Evolutionary conservation across 2,797 vertebrate genomes (phyloP).

Genomic region (Scolopax bukidnonensis): DNA sequence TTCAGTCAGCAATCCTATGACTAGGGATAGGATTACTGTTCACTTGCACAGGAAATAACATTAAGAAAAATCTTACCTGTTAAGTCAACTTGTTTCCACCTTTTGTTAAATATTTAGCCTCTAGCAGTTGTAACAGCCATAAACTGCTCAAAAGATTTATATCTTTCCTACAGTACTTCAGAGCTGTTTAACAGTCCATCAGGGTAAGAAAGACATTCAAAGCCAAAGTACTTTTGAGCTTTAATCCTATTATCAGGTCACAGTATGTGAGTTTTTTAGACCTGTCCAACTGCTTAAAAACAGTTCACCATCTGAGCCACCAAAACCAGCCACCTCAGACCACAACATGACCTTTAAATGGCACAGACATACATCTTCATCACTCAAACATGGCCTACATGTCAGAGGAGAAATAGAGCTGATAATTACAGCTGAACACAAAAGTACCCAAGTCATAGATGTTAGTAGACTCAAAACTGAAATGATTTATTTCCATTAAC

Average conservation of each 20-base stretch:
- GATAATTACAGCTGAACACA: not conserved
- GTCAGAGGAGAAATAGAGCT: not conserved
- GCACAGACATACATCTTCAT: not conserved
- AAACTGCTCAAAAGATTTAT: not conserved
- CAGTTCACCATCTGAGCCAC: not conserved
- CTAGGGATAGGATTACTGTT: not conserved
- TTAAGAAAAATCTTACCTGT: not conserved
- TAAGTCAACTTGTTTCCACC: not conserved
- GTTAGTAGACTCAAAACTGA: not conserved
- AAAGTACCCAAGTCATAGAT: fast-evolving
- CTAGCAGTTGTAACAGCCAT: not conserved
- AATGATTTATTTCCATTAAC: not conserved
- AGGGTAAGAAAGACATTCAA: not conserved
- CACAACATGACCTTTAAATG: fast-evolving
- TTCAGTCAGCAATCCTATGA: not conserved
- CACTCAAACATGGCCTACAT: not conserved
- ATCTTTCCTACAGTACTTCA: not conserved
- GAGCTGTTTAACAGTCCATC: not conserved
- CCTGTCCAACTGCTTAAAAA: not conserved
- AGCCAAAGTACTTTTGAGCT: not conserved
- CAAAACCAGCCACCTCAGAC: not conserved
- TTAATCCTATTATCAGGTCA: not conserved
- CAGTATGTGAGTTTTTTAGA: fast-evolving
- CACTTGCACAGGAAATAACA: not conserved
- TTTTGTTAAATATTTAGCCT: not conserved